These are phyloP conservation scores for Parazoanthus atlanticus DNA, from an alignment of 92 coral and sea anemone genomes.

Conservation along the genomic window DNA sequence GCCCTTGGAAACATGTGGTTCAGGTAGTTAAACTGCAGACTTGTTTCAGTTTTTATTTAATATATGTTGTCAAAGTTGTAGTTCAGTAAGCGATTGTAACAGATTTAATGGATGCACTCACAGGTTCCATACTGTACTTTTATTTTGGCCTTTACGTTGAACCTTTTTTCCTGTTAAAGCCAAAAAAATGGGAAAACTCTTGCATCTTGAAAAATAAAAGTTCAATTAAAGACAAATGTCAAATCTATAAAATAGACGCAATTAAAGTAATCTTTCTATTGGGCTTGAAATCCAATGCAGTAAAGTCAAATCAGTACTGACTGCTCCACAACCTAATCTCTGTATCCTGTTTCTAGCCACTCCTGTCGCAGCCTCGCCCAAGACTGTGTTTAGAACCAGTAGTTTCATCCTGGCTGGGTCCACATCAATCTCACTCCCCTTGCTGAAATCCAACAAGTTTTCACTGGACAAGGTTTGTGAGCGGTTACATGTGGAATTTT, in stretches of 20 bases:
- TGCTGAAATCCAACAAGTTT: slow-evolving; percentile 68
- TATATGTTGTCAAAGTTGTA: too few species aligned
- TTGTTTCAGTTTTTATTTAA: too few species aligned
- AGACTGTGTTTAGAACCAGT: slow-evolving; percentile 92
- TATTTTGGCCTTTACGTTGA: too few species aligned
- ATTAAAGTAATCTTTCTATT: neutral
- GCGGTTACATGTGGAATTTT: neutral
- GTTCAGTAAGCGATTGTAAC: too few species aligned
- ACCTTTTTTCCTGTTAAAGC: neutral
- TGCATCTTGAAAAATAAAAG: too few species aligned
- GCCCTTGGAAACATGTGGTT: too few species aligned
- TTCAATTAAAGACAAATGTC: too few species aligned
- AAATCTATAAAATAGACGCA: neutral
- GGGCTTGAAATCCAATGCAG: neutral
- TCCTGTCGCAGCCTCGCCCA: slow-evolving; percentile 57
- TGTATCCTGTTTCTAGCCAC: slow-evolving; percentile 20
- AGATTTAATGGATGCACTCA: too few species aligned
- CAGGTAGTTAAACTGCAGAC: too few species aligned
- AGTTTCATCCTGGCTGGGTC: slow-evolving; percentile 77
- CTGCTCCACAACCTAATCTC: neutral
- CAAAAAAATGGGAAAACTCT: neutral
- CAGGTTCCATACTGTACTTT: too few species aligned
- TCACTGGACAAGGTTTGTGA: slow-evolving; percentile 66
- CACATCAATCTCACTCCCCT: slow-evolving; percentile 67
- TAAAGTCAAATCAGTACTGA: neutral